Conservation (phyloP, 1,140 invertebrate species). For the Drosophila dunni region DNA sequence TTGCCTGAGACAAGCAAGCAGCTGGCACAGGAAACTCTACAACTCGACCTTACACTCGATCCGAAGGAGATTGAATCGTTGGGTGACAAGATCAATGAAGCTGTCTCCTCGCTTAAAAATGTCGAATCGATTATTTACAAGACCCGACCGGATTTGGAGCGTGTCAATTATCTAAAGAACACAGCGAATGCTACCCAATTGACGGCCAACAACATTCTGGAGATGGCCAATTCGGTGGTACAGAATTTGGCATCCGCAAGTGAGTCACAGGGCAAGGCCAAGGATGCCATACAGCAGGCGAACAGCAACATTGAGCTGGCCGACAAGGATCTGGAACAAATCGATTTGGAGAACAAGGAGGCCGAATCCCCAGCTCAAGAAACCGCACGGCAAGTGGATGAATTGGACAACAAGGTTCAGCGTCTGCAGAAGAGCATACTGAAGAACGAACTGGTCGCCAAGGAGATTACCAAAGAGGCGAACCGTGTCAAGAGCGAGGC, state of each 20-base stretch:
- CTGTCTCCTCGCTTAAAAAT: slow-evolving; percentile 93
- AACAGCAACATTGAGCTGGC: slow-evolving; percentile 91
- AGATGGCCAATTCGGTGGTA: slow-evolving; percentile 86
- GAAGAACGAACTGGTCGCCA: slow-evolving; percentile 89
- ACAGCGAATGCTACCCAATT: slow-evolving; percentile 91
- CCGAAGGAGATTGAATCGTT: slow-evolving; percentile 94
- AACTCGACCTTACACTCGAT: slow-evolving; percentile 88
- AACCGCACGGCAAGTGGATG: slow-evolving; percentile 89
- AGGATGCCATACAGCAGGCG: slow-evolving; percentile 91
- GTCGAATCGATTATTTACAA: slow-evolving; percentile 95
- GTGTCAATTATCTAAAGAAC: slow-evolving; percentile 90
- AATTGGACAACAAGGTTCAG: slow-evolving; percentile 88
- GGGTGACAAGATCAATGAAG: slow-evolving; percentile 93
- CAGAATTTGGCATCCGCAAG: slow-evolving; percentile 88
- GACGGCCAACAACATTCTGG: slow-evolving; percentile 86
- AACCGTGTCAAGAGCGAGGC: slow-evolving; percentile 85
- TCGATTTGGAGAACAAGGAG: slow-evolving; percentile 89
- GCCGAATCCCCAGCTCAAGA: slow-evolving; percentile 90
- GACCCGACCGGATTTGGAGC: slow-evolving; percentile 91
- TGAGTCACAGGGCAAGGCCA: slow-evolving; percentile 91
- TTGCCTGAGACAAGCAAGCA: slow-evolving; percentile 92
- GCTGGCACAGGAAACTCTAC: slow-evolving; percentile 91
- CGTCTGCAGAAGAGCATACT: slow-evolving; percentile 91
- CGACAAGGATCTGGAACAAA: slow-evolving; percentile 89
- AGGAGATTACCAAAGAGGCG: slow-evolving; percentile 86